Conservation (phyloP, 2,797 vertebrate species). For the Tapirus indicus region DNA sequence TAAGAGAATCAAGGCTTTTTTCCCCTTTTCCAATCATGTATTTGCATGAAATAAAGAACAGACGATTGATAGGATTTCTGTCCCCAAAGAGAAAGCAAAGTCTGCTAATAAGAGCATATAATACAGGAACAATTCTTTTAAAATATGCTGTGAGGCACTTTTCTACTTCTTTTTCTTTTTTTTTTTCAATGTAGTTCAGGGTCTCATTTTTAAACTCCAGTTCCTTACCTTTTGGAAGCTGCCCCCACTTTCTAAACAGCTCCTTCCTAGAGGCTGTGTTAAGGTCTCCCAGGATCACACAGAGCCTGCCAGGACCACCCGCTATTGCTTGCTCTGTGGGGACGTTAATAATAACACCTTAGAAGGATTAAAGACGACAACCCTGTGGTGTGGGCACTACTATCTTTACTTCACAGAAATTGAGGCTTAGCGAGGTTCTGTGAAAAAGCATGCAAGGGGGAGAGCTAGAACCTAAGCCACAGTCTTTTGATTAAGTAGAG, state of each 20-base stretch:
- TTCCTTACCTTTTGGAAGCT: not conserved
- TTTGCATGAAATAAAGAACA: constrained; percentile 18
- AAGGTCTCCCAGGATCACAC: constrained; percentile 72
- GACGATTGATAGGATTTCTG: not conserved
- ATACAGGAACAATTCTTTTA: not conserved
- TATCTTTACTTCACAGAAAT: constrained; percentile 67
- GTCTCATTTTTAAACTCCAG: constrained; percentile 14
- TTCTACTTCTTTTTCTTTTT: not conserved
- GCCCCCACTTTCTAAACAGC: constrained; percentile 45
- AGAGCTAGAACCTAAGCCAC: not conserved
- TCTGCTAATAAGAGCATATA: not conserved
- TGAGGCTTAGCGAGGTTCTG: not conserved
- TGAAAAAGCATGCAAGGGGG: not conserved
- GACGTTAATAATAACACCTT: constrained; percentile 76
- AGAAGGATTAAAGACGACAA: constrained; percentile 61
- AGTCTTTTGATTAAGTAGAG: not conserved
- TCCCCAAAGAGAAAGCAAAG: not conserved
- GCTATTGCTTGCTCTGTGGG: constrained; percentile 46
- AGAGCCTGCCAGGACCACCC: constrained; percentile 64
- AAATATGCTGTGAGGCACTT: not conserved
- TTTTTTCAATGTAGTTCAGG: not conserved
- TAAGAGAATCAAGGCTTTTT: not conserved
- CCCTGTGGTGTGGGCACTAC: constrained; percentile 4
- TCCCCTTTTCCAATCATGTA: not conserved
- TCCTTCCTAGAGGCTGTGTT: constrained; percentile 43